Evolutionary conservation across 2,113 vertebrate species (phyloP).

Genomic region (Felis chaus): DNA sequence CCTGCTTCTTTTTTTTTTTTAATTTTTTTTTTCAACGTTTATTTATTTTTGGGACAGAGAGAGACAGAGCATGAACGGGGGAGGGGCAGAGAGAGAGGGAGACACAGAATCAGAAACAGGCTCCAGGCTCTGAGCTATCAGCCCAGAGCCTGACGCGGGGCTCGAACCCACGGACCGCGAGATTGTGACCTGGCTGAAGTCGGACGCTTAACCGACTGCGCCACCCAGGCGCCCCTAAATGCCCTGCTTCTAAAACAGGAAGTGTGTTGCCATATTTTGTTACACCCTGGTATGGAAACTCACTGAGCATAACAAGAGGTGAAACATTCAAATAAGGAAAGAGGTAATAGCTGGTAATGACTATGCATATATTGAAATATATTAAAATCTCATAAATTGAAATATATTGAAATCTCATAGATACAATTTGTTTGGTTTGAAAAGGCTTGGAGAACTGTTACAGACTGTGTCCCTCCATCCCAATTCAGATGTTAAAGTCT

Average conservation of each 20-base stretch:
- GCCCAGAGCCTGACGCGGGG: too few species aligned
- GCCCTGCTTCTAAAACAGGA: neutral
- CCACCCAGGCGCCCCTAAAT: neutral
- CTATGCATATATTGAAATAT: neutral
- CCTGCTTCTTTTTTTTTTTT: neutral
- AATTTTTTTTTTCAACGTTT: too few species aligned
- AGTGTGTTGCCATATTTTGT: neutral
- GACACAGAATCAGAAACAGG: too few species aligned
- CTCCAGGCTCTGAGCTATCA: too few species aligned
- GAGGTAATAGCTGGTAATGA: neutral
- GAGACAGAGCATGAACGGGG: too few species aligned
- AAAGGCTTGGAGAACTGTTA: neutral
- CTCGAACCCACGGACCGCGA: too few species aligned
- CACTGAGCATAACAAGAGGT: neutral
- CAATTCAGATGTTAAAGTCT: neutral
- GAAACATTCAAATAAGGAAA: neutral
- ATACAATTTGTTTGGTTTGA: neutral
- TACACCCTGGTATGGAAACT: neutral
- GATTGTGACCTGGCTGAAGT: too few species aligned
- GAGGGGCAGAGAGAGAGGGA: too few species aligned
- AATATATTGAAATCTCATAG: neutral
- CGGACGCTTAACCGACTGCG: too few species aligned
- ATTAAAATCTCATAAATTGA: neutral
- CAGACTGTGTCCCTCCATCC: neutral
- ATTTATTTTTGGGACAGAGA: too few species aligned